These are phyloP conservation scores for Garrulus glandarius DNA, from an alignment of 2,797 vertebrate species.

Conservation along the genomic window DNA sequence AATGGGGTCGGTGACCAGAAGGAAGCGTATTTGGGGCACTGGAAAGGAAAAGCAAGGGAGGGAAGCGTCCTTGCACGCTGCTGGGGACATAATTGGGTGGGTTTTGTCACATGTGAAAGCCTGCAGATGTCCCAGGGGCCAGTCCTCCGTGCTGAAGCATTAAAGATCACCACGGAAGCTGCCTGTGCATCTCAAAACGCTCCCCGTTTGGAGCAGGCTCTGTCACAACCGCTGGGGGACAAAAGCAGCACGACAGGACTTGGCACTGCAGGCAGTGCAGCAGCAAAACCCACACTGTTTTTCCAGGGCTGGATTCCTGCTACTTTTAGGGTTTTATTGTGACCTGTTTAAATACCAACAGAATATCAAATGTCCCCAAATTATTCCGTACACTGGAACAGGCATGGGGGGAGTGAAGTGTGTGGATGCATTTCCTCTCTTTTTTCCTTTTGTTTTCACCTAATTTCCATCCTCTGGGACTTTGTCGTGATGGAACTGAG, in stretches of 20 bases:
- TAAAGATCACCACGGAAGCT: neutral
- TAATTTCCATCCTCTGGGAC: neutral
- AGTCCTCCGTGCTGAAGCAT: neutral
- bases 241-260: neutral
- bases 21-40: rapidly evolving
- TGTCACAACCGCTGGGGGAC: neutral
- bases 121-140: neutral
- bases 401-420: neutral
- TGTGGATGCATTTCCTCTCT: neutral
- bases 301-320: neutral
- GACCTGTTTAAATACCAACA: neutral
- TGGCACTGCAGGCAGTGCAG: neutral
- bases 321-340: neutral
- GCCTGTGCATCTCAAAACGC: neutral
- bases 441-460: neutral
- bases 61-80: rapidly evolving
- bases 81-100: rapidly evolving
- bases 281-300: neutral
- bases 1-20: rapidly evolving
- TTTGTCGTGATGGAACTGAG: neutral
- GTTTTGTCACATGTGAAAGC: neutral
- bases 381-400: neutral
- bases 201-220: neutral
- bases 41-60: neutral
- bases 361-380: too few species aligned